Conservation (phyloP, 1,140 invertebrate species). For the Homalodisca vitripennis region DNA sequence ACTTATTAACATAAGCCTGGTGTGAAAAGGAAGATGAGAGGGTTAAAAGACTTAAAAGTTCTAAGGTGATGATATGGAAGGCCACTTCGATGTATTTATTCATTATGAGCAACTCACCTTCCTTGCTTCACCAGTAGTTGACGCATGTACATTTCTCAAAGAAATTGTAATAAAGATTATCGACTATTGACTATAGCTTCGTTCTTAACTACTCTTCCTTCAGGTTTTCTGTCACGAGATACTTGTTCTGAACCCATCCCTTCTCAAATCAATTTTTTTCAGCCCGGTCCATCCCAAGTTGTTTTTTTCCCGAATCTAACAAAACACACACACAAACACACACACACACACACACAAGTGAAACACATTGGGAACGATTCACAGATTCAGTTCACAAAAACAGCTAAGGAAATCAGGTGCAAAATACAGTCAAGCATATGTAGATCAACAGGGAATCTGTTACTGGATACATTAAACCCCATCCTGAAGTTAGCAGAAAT, state of each 20-base stretch:
- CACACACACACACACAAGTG: not conserved
- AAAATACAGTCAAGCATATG: not conserved
- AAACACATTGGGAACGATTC: not conserved
- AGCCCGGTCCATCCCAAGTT: not conserved
- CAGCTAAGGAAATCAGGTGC: not conserved
- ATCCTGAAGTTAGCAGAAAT: not conserved
- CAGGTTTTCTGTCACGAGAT: not conserved
- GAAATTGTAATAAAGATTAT: no score
- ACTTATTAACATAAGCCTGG: not conserved
- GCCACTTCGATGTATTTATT: not conserved
- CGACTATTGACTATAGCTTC: not conserved
- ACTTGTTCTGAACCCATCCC: not conserved
- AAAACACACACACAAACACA: no score
- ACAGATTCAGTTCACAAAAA: not conserved
- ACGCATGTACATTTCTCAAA: no score
- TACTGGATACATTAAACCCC: no score
- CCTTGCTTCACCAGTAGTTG: not conserved
- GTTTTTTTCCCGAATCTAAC: not conserved
- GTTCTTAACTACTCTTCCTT: not conserved
- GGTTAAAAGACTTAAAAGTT: not conserved
- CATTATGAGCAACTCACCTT: not conserved
- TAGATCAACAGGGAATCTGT: no score
- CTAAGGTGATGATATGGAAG: not conserved
- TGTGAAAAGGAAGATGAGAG: not conserved
- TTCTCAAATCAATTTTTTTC: not conserved